Conservation (phyloP, 1,140 invertebrate species). For the Apolygus lucorum region DNA sequence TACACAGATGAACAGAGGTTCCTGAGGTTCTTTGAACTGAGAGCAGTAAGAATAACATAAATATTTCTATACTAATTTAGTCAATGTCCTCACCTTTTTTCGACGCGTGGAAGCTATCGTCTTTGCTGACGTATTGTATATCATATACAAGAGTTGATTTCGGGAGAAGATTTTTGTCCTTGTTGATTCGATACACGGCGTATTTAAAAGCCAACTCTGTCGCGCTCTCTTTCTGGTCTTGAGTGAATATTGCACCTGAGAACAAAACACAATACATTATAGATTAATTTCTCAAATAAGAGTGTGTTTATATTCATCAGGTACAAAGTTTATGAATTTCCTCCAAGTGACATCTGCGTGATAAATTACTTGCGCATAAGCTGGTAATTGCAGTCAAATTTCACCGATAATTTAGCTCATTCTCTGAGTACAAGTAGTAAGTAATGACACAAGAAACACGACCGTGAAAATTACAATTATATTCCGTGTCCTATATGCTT, state of each 20-base stretch:
- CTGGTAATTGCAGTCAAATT: background rate
- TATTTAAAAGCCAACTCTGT: slow-evolving; percentile 59
- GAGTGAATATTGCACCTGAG: slow-evolving; percentile 53
- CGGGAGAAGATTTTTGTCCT: slow-evolving; percentile 51
- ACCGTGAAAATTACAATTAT: too few relatives aligned
- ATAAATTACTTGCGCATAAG: too few relatives aligned
- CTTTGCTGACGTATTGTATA: slow-evolving; percentile 54
- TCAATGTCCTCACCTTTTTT: slow-evolving; percentile 58
- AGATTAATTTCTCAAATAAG: background rate
- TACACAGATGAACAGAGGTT: too few relatives aligned
- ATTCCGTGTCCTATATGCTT: too few relatives aligned
- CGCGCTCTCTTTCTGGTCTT: slow-evolving; percentile 54
- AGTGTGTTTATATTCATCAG: background rate
- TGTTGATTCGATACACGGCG: slow-evolving; percentile 57
- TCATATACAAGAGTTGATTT: slow-evolving; percentile 56
- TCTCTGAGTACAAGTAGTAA: background rate
- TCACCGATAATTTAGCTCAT: background rate
- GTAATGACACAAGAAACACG: too few relatives aligned
- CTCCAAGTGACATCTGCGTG: background rate
- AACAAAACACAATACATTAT: slow-evolving; percentile 21
- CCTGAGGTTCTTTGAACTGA: too few relatives aligned
- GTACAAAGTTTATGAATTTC: background rate
- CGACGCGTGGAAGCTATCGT: slow-evolving; percentile 57
- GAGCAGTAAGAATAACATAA: too few relatives aligned
- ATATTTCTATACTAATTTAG: too few relatives aligned